Percentiles rank a stretch among this genome's conserved stretches.
Evolutionary conservation across 2,113 vertebrate species (phyloP).

Genomic region (Xenus cinereus): DNA sequence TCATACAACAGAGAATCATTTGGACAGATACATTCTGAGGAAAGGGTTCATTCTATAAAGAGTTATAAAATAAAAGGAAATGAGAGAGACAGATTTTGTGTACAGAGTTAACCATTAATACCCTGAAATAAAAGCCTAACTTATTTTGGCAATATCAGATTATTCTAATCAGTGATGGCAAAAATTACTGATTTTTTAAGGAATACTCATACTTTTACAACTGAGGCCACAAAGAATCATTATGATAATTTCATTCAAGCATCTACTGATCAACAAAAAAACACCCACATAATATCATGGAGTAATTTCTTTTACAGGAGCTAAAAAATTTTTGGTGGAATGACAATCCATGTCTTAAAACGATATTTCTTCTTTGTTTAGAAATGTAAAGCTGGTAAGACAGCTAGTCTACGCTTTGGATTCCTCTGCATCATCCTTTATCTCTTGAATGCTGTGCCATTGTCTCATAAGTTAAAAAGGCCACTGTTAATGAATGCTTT

Average conservation of each 20-base stretch:
- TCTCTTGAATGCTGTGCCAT: background rate
- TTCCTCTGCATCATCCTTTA: background rate
- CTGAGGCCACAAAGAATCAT: background rate
- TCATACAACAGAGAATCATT: background rate
- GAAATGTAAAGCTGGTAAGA: background rate
- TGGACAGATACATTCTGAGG: background rate
- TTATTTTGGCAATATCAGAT: background rate
- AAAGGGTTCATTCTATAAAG: background rate
- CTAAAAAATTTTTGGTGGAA: background rate
- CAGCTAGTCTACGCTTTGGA: background rate
- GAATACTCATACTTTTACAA: background rate
- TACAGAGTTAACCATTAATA: background rate
- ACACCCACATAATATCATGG: rapidly evolving
- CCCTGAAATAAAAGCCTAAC: background rate
- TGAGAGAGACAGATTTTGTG: background rate
- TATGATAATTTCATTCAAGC: background rate
- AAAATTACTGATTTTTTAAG: background rate
- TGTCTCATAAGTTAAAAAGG: background rate
- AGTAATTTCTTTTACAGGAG: background rate
- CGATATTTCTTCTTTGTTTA: background rate
- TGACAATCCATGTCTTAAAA: background rate
- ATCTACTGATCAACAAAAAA: background rate
- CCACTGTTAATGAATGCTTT: background rate
- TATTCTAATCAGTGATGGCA: background rate
- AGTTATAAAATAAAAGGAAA: background rate